phyloP scores from a whole-genome alignment of 2,797 vertebrate genomes.

The Falco concolor region DNA sequence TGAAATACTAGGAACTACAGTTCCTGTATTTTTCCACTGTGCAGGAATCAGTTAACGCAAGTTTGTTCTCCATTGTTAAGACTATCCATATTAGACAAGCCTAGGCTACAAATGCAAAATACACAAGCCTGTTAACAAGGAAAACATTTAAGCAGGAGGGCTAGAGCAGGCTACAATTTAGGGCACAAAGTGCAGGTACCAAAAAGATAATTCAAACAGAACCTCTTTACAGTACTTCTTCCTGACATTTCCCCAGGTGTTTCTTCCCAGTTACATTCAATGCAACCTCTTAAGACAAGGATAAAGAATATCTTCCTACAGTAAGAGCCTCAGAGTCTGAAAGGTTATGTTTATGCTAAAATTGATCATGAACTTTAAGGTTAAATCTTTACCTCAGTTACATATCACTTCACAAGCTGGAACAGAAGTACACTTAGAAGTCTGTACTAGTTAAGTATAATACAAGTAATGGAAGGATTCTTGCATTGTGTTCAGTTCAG shows the following conservation, averaged over 20 bases:
- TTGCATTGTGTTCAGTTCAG: not conserved
- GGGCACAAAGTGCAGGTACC: not conserved
- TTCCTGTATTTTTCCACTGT: not conserved
- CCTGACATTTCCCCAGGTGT: not conserved
- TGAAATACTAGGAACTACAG: not conserved
- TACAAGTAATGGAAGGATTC: not conserved
- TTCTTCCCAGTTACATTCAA: not conserved
- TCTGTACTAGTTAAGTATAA: not conserved
- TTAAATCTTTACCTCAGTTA: not conserved
- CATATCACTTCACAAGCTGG: not conserved
- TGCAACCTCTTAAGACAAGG: not conserved
- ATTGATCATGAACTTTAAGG: not conserved
- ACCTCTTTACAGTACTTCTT: not conserved
- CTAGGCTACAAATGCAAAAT: not conserved
- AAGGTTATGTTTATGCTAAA: not conserved
- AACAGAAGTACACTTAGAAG: not conserved
- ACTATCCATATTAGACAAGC: not conserved
- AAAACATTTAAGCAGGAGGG: not conserved
- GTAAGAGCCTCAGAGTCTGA: not conserved
- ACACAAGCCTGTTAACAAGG: not conserved
- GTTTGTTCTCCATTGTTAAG: not conserved
- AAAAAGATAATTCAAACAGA: not conserved
- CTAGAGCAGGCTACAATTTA: not conserved
- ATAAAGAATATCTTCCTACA: not conserved
- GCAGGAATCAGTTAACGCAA: not conserved